phyloP scores from a whole-genome alignment of 2,888 invertebrate species.

The Agonopterix heracliana region DNA sequence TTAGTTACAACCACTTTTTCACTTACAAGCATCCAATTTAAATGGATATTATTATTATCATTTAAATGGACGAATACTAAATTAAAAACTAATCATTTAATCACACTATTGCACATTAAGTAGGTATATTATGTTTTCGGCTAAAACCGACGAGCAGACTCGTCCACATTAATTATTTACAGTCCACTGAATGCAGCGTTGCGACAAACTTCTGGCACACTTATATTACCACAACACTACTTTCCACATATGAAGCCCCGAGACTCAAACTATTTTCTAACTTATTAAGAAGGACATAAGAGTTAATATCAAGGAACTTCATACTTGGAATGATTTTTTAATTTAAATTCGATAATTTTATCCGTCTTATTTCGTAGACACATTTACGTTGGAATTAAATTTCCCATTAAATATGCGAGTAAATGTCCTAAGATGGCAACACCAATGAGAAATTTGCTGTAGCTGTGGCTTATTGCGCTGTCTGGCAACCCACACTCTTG shows the following conservation, averaged over 20 bases:
- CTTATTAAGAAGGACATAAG: too few species aligned
- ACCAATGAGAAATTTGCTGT: conserved; percentile 30
- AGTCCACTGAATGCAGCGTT: conserved; percentile 25
- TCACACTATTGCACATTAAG: too few species aligned
- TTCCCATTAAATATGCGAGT: conserved; percentile 22
- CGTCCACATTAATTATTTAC: conserved; percentile 30
- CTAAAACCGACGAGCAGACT: too few species aligned
- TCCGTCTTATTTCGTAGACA: conserved; percentile 2
- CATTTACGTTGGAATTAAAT: conserved; percentile 34
- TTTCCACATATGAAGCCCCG: too few species aligned
- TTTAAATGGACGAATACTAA: background rate
- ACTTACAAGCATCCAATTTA: too few species aligned
- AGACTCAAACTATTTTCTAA: too few species aligned
- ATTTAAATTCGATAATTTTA: too few species aligned
- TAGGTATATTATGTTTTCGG: too few species aligned
- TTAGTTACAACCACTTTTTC: too few species aligned
- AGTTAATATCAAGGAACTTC: too few species aligned
- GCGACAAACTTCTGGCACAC: conserved; percentile 20
- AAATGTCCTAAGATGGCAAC: conserved; percentile 34
- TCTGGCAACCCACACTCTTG: conserved; percentile 50
- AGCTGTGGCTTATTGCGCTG: conserved; percentile 24
- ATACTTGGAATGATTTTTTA: too few species aligned
- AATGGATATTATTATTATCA: too few species aligned
- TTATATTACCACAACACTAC: conserved; percentile 4
- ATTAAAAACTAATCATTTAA: background rate